A percentile compares a stretch with the other conserved stretches of the same genome.
phyloP scores from a whole-genome alignment of 2,113 vertebrate genomes.

The Elephantulus edwardii region DNA sequence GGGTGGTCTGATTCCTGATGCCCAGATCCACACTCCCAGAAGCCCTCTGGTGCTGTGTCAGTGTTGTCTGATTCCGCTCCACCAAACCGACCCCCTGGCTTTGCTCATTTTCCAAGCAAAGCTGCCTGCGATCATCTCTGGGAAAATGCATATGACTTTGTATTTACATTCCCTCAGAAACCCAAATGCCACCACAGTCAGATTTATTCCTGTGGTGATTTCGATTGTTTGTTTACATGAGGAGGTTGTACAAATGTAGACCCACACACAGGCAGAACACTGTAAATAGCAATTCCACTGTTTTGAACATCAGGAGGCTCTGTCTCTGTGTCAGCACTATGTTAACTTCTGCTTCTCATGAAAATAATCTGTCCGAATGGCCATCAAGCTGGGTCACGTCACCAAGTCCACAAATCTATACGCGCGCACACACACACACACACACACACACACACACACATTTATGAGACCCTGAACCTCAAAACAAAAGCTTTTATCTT shows the following conservation, averaged over 20 bases:
- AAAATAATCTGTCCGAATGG: conserved; percentile 70
- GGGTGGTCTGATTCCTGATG: conserved; percentile 29
- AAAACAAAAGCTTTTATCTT: conserved; percentile 31
- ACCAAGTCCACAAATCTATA: conserved; percentile 42
- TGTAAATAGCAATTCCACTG: background rate
- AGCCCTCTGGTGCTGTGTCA: background rate
- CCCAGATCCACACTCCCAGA: conserved; percentile 40
- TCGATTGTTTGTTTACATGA: conserved; percentile 9
- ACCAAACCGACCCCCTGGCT: background rate
- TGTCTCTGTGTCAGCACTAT: conserved; percentile 7
- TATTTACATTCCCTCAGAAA: background rate
- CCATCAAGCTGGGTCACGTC: conserved; percentile 49
- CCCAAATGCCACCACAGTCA: background rate
- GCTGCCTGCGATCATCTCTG: background rate
- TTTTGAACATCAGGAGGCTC: conserved; percentile 13
- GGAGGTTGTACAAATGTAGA: background rate
- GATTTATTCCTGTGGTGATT: background rate
- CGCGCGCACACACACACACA: background rate
- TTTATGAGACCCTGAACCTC: conserved; percentile 13
- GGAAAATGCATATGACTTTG: background rate
- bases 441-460: background rate
- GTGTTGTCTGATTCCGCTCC: background rate
- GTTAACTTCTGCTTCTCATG: conserved; percentile 65
- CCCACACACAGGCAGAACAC: conserved; percentile 30
- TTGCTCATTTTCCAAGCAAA: conserved; percentile 37